phyloP scores from a whole-genome alignment of 2,113 vertebrate genomes.

The Sinocyclocheilus anshuiensis region DNA sequence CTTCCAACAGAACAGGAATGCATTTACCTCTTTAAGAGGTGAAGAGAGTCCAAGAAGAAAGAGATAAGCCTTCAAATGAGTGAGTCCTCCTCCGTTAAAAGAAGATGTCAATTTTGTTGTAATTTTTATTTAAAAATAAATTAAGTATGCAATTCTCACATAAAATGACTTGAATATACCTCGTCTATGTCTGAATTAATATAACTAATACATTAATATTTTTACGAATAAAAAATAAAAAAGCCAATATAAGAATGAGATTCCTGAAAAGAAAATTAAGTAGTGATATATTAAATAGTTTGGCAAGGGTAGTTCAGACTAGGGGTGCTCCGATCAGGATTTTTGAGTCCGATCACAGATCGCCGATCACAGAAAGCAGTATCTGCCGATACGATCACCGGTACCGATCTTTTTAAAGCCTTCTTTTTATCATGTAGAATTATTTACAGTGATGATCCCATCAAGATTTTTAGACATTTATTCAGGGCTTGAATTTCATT shows the following conservation, averaged over 20 bases:
- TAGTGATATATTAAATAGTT: not conserved
- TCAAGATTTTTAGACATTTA: too few relatives aligned
- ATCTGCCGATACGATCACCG: too few relatives aligned
- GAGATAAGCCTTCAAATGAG: conserved; percentile 71
- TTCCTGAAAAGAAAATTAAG: not conserved
- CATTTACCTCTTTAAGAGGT: conserved; percentile 72
- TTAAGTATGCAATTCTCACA: not conserved
- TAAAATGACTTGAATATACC: not conserved
- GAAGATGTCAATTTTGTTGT: conserved; percentile 27
- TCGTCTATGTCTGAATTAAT: not conserved
- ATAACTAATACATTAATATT: not conserved
- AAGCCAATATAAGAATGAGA: not conserved
- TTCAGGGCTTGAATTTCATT: too few relatives aligned
- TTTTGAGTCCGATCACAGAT: too few relatives aligned
- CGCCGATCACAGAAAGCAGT: too few relatives aligned
- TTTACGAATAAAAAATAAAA: not conserved
- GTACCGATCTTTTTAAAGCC: too few relatives aligned
- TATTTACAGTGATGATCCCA: too few relatives aligned
- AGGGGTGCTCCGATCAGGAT: too few relatives aligned
- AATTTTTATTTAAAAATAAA: conserved; percentile 14
- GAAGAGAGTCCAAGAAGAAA: conserved; percentile 73
- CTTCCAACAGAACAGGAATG: conserved; percentile 55
- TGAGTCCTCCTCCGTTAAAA: not conserved
- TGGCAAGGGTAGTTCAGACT: not conserved
- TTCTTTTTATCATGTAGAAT: too few relatives aligned